phyloP scores from a whole-genome alignment of 1,140 invertebrate species.

The Apolygus lucorum region DNA sequence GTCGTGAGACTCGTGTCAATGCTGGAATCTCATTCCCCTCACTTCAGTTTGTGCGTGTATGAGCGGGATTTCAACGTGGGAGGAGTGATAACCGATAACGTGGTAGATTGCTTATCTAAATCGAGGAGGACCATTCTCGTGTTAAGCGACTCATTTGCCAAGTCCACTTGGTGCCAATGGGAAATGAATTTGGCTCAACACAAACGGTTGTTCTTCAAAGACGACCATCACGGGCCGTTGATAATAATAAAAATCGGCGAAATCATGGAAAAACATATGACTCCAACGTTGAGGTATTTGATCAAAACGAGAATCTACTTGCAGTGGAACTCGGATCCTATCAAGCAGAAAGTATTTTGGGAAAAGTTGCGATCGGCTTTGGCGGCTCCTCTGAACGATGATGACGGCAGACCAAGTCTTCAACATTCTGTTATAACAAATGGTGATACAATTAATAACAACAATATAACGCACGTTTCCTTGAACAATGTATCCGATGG shows the following conservation, averaged over 20 bases:
- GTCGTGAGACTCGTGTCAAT: constrained; percentile 47
- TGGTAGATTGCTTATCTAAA: constrained; percentile 48
- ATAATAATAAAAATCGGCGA: constrained; percentile 50
- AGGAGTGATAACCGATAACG: constrained; percentile 49
- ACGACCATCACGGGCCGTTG: constrained; percentile 40
- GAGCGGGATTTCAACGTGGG: constrained; percentile 57
- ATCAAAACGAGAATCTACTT: constrained; percentile 54
- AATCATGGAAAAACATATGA: constrained; percentile 44
- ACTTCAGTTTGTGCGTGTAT: constrained; percentile 52
- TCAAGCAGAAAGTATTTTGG: constrained; percentile 46
- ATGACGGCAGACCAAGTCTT: background rate
- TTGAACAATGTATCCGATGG: no score
- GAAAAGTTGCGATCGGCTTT: constrained; percentile 39
- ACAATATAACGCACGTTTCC: no score
- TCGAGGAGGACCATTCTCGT: constrained; percentile 52
- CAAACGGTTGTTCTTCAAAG: constrained; percentile 34
- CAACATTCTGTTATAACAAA: background rate
- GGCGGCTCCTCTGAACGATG: constrained; percentile 25
- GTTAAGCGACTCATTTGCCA: constrained; percentile 53
- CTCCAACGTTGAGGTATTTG: constrained; percentile 48
- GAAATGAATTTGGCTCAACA: constrained; percentile 51
- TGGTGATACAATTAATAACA: background rate
- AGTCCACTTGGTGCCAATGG: constrained; percentile 57
- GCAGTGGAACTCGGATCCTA: constrained; percentile 43
- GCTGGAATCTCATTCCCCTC: constrained; percentile 46